phyloP scores from a whole-genome alignment of 2,888 invertebrate genomes.

The Eristalis tenax region DNA sequence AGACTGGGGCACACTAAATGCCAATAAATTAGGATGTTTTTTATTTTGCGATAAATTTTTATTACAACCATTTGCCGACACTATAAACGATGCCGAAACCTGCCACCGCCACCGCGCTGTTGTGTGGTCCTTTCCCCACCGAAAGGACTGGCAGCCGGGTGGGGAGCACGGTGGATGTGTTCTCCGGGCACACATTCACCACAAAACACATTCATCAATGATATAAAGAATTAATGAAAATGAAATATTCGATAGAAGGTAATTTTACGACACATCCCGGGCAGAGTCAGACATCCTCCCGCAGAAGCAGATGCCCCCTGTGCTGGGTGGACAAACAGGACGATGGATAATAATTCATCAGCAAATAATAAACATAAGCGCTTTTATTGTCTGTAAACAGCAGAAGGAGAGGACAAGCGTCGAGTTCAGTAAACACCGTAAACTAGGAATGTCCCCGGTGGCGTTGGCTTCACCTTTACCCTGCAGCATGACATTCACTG shows the following conservation, averaged over 20 bases:
- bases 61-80: slow-evolving; percentile 74
- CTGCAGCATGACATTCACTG: not conserved
- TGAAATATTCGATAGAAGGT: slow-evolving; percentile 47
- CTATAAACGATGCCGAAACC: slow-evolving; percentile 58
- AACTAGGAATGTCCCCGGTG: not conserved
- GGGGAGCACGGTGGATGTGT: not conserved
- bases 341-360: slow-evolving; percentile 76
- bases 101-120: slow-evolving; percentile 6
- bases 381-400: slow-evolving; percentile 75
- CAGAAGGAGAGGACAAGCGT: not conserved
- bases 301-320: not conserved
- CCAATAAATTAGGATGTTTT: slow-evolving; percentile 81
- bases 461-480: slow-evolving; percentile 3
- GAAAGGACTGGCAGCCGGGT: slow-evolving; percentile 7
- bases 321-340: not conserved
- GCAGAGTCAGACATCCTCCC: not conserved
- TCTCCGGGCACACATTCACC: slow-evolving; percentile 4
- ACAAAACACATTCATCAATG: slow-evolving; percentile 61
- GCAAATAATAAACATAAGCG: slow-evolving; percentile 79
- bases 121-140: not conserved
- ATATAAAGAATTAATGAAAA: slow-evolving; percentile 54
- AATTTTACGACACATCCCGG: slow-evolving; percentile 37
- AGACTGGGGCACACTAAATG: slow-evolving; percentile 75
- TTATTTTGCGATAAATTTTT: slow-evolving; percentile 80
- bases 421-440: not conserved